Evolutionary conservation across 2,797 vertebrate genomes (phyloP).

Genomic region (Alectoris magna): DNA sequence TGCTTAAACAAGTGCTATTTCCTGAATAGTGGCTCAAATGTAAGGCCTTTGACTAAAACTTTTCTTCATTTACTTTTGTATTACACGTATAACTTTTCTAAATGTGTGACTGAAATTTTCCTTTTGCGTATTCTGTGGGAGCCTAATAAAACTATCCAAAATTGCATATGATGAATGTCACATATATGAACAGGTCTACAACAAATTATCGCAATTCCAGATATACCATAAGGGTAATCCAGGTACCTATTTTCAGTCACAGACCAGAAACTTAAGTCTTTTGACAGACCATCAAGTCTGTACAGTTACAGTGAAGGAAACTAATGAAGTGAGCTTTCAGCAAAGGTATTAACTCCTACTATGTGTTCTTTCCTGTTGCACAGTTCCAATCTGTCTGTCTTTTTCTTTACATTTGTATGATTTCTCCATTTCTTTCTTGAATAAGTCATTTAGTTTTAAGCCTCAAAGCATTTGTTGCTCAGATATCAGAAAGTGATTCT

Average conservation of each 20-base stretch:
- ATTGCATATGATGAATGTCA: neutral
- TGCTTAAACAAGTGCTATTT: no score
- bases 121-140: neutral
- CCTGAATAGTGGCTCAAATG: no score
- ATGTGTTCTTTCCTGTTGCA: neutral
- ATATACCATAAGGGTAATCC: neutral
- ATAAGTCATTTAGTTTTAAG: neutral
- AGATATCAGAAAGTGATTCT: neutral
- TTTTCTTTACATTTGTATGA: neutral
- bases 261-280: neutral
- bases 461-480: neutral
- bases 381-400: neutral
- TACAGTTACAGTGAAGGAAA: neutral
- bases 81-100: neutral
- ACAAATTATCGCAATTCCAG: neutral
- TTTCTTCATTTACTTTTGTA: no score
- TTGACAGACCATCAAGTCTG: neutral
- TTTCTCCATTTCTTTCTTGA: neutral
- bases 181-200: neutral
- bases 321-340: neutral
- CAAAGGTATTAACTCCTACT: rapidly evolving
- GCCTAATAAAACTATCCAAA: rapidly evolving
- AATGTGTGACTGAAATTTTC: rapidly evolving
- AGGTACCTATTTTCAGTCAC: neutral
- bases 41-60: no score